phyloP scores from a whole-genome alignment of 1,140 invertebrate species.

The Myzus persicae region DNA sequence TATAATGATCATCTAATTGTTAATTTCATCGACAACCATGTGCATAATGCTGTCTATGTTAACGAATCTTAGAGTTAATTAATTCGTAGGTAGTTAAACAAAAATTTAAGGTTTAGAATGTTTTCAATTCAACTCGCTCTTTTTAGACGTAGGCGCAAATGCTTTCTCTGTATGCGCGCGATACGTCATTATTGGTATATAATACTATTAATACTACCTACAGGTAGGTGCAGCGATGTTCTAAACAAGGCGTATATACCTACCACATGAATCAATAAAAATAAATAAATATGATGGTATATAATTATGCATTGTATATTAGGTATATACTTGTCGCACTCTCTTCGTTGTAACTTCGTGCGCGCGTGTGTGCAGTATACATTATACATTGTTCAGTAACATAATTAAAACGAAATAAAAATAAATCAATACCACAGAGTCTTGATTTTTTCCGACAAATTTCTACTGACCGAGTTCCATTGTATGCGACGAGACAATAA shows the following conservation, averaged over 20 bases:
- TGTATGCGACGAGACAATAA: not conserved
- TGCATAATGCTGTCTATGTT: not conserved
- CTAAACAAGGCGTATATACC: not conserved
- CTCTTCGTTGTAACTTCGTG: not conserved
- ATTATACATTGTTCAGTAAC: not conserved
- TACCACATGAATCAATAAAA: not conserved
- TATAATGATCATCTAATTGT: not conserved
- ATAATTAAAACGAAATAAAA: not conserved
- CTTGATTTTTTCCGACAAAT: constrained; percentile 12
- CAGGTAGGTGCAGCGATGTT: not conserved
- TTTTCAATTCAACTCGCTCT: not conserved
- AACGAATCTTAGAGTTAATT: not conserved
- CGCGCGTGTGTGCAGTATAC: not conserved
- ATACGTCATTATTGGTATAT: no score
- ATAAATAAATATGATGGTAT: not conserved
- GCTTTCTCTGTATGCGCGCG: not conserved
- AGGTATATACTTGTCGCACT: not conserved
- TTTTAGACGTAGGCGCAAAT: not conserved
- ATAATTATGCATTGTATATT: not conserved
- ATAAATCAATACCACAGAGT: not conserved
- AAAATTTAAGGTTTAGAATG: not conserved
- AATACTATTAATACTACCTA: no score
- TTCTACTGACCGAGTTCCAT: constrained; percentile 31
- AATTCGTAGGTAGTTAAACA: not conserved
- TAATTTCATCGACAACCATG: not conserved